Conservation (phyloP, 2,113 vertebrate genomes). For the Gallinago paraguaiae region DNA sequence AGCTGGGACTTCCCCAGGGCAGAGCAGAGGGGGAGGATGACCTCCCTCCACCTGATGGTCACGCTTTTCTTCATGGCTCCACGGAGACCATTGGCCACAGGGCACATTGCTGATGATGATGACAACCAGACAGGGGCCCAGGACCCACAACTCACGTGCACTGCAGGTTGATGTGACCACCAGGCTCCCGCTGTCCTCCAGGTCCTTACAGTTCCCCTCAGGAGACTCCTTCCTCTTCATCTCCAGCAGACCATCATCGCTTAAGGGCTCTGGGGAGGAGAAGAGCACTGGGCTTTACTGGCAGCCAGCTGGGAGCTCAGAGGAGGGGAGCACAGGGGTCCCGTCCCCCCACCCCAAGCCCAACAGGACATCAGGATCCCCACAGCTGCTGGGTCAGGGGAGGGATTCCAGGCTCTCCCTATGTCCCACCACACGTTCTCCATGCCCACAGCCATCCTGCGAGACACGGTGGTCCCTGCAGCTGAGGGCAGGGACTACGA, state of each 20-base stretch:
- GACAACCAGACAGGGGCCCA: fast-evolving
- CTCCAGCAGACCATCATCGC: fast-evolving
- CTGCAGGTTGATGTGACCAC: fast-evolving
- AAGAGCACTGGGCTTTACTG: neutral
- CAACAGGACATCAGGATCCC: neutral
- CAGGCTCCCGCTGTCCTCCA: fast-evolving
- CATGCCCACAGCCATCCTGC: neutral
- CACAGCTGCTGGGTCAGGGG: neutral
- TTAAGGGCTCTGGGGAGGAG: neutral
- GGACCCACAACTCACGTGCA: neutral
- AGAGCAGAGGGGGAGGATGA: no score
- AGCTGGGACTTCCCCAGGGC: no score
- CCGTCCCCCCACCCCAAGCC: neutral
- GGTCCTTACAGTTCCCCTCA: neutral
- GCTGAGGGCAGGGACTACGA: neutral
- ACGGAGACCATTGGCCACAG: no score
- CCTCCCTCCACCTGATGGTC: no score
- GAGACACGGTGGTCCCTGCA: neutral
- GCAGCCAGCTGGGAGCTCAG: neutral
- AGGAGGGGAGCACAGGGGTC: no score
- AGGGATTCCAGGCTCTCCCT: neutral
- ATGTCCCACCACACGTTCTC: neutral
- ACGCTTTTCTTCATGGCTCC: no score
- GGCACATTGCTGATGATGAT: neutral
- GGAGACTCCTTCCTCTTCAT: neutral